A percentile compares a stretch with the other conserved stretches of the same genome.
Evolutionary conservation across 2,888 invertebrate species (phyloP).

Genomic region (Oscheius sp.): DNA sequence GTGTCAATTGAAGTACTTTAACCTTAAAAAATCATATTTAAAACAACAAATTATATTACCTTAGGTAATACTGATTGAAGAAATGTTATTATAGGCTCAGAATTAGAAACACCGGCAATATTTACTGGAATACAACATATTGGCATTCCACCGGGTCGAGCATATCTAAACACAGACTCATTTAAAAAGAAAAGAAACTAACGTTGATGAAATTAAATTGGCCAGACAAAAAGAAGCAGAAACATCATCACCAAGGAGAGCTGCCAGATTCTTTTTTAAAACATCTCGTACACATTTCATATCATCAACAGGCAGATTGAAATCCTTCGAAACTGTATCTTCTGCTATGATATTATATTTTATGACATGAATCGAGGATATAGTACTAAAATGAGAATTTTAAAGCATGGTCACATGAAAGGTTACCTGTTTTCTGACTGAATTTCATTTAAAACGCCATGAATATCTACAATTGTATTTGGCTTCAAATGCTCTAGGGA

Average conservation of each 20-base stretch:
- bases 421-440: background rate
- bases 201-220: conserved; percentile 20
- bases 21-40: conserved; percentile 12
- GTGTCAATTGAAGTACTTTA: conserved; percentile 11
- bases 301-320: background rate
- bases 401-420: background rate
- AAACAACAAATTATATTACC: background rate
- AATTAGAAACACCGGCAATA: conserved; percentile 11
- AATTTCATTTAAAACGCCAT: conserved; percentile 8
- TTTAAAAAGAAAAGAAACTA: background rate
- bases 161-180: conserved; percentile 4
- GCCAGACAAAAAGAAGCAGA: conserved; percentile 17
- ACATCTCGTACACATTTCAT: background rate
- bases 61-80: conserved; percentile 1
- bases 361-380: background rate
- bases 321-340: background rate
- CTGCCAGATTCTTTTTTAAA: conserved; percentile 6
- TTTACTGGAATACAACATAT: conserved; percentile 26
- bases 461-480: conserved; percentile 18
- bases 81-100: background rate
- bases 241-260: conserved; percentile 8
- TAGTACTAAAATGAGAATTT: background rate
- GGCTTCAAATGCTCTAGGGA: conserved; percentile 4
- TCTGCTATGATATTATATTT: background rate
- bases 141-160: conserved; percentile 26